A percentile compares a stretch with the other conserved stretches of the same genome.
Conservation (phyloP, 1,140 invertebrate species). For the Lucilia cuprina region DNA sequence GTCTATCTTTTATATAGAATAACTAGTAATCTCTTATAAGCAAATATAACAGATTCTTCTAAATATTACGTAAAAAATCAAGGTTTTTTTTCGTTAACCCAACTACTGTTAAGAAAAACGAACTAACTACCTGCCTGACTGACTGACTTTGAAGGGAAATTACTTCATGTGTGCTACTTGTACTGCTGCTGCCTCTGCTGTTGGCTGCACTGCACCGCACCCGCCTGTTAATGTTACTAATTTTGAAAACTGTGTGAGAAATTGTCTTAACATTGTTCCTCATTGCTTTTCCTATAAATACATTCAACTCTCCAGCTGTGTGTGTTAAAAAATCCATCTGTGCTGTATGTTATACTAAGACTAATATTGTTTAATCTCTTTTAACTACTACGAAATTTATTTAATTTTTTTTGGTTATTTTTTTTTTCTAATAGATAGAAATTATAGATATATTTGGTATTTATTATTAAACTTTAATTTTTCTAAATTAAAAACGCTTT, state of each 20-base stretch:
- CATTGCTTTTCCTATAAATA: background rate
- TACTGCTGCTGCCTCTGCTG: no score
- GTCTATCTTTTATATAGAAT: background rate
- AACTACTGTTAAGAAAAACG: background rate
- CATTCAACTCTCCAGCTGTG: slow-evolving; percentile 9
- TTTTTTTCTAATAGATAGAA: background rate
- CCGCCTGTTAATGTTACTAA: background rate
- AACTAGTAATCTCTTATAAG: background rate
- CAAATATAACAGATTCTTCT: background rate
- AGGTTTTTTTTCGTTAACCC: background rate
- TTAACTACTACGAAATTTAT: background rate
- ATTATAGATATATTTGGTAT: background rate
- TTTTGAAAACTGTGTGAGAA: background rate
- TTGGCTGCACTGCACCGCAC: no score
- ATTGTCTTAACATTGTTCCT: background rate
- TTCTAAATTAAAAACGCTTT: slow-evolving; percentile 15
- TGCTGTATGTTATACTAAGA: background rate
- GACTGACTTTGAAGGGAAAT: background rate
- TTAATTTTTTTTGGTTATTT: background rate
- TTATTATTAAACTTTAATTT: background rate
- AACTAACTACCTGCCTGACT: background rate
- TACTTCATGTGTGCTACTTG: no score
- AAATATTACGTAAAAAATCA: background rate
- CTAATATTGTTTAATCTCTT: background rate
- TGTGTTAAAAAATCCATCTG: background rate